These are phyloP conservation scores for Scolopax rusticola DNA, from an alignment of 2,797 vertebrate genomes.

Conservation along the genomic window DNA sequence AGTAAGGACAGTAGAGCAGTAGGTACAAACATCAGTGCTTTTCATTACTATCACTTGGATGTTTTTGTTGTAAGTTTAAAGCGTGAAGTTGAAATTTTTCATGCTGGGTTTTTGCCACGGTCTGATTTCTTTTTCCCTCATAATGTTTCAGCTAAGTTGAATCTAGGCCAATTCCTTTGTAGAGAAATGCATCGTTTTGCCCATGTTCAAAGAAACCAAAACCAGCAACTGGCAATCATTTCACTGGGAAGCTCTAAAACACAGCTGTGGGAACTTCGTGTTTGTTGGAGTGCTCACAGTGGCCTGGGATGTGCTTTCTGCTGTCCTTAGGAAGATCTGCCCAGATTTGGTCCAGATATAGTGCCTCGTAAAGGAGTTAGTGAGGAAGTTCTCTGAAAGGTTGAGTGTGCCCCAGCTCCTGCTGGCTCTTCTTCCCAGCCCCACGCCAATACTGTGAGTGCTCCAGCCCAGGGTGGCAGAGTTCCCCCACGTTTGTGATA, in stretches of 20 bases:
- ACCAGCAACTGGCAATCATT: neutral
- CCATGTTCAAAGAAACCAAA: neutral
- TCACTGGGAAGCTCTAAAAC: neutral
- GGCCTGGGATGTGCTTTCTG: neutral
- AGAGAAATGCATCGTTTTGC: neutral
- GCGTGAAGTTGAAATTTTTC: neutral
- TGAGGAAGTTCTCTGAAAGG: neutral
- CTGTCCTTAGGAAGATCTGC: neutral
- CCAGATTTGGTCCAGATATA: neutral
- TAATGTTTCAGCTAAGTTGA: neutral
- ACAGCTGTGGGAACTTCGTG: neutral
- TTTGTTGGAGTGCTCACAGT: neutral
- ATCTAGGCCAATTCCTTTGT: neutral
- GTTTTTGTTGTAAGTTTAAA: constrained; percentile 4
- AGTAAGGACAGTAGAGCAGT: neutral
- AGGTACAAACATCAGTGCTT: neutral
- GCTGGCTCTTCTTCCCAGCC: neutral
- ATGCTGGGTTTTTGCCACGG: neutral
- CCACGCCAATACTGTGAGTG: accelerated
- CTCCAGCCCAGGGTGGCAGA: neutral
- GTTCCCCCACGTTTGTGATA: neutral
- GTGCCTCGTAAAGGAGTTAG: neutral
- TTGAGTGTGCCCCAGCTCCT: accelerated
- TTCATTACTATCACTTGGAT: neutral
- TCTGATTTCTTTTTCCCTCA: neutral